A percentile compares a stretch with the other conserved stretches of the same genome.
Evolutionary conservation across 2,113 vertebrate species (phyloP).

Genomic region (Austrofundulus limnaeus): DNA sequence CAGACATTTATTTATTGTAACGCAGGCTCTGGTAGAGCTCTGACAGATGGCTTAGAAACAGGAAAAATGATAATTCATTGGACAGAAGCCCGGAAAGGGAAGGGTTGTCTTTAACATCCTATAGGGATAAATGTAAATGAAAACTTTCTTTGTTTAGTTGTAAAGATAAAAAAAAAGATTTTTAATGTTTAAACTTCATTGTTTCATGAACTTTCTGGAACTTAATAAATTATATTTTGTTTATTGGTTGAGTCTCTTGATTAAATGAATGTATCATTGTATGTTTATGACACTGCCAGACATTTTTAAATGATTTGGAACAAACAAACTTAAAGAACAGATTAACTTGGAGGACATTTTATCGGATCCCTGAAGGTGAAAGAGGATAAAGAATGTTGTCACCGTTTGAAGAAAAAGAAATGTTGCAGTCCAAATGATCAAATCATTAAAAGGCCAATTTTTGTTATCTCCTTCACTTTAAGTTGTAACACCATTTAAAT

Average conservation of each 20-base stretch:
- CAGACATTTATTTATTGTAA: constrained; percentile 75
- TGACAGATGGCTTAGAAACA: constrained; percentile 61
- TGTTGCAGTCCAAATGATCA: neutral
- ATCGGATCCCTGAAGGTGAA: neutral
- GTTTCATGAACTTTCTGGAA: constrained; percentile 3
- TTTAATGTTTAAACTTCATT: constrained; percentile 2
- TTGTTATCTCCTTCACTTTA: neutral
- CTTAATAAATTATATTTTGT: neutral
- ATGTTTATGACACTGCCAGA: constrained; percentile 10
- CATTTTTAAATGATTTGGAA: constrained; percentile 9
- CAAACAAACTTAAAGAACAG: neutral
- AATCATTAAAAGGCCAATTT: neutral
- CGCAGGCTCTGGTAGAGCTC: constrained; percentile 44
- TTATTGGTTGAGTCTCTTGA: constrained; percentile 14
- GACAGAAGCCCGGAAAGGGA: constrained; percentile 33
- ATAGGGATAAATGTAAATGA: constrained; percentile 13
- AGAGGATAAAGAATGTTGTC: neutral
- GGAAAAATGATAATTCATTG: constrained; percentile 60
- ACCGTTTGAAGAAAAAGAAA: constrained; percentile 11
- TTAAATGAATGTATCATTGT: neutral
- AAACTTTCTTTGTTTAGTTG: constrained; percentile 11
- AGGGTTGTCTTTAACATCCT: constrained; percentile 5
- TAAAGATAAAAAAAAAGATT: constrained; percentile 2
- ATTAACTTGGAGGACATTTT: neutral
- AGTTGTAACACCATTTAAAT: too few species aligned